These are phyloP conservation scores for Argopecten irradians DNA, from an alignment of 1,140 invertebrate species.

Conservation along the genomic window DNA sequence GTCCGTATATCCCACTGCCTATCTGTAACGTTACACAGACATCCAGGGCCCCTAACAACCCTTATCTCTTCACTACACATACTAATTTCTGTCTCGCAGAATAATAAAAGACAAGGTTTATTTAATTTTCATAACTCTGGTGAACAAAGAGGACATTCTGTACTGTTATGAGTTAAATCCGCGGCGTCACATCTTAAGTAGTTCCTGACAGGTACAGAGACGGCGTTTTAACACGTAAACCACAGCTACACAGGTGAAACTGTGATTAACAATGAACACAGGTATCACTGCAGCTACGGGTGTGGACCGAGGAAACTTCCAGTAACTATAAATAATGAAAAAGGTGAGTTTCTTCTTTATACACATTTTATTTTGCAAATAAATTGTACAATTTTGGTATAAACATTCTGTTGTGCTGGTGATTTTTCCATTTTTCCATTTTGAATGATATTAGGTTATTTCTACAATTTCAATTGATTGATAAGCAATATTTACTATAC, in stretches of 20 bases:
- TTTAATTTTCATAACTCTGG: background rate
- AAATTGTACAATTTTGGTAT: too few species aligned
- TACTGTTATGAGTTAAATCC: background rate
- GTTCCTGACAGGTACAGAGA: background rate
- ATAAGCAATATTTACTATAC: background rate
- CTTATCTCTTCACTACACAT: background rate
- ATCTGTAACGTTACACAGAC: background rate
- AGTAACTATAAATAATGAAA: background rate
- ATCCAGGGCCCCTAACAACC: background rate
- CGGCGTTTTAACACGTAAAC: background rate
- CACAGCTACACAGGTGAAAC: background rate
- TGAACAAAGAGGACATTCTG: conserved; percentile 8
- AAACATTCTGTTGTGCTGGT: too few species aligned
- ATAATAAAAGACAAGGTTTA: conserved; percentile 12
- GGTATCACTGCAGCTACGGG: background rate
- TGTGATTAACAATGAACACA: background rate
- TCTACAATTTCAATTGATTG: background rate
- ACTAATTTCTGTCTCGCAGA: background rate
- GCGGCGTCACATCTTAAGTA: background rate
- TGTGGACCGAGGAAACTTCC: background rate
- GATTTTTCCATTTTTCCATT: background rate
- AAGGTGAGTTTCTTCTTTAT: background rate
- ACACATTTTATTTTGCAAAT: background rate
- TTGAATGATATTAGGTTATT: background rate
- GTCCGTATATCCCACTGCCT: background rate